Base-by-base conservation (phyloP, 1,140 invertebrate genomes). In the Trichogramma pretiosum region DNA sequence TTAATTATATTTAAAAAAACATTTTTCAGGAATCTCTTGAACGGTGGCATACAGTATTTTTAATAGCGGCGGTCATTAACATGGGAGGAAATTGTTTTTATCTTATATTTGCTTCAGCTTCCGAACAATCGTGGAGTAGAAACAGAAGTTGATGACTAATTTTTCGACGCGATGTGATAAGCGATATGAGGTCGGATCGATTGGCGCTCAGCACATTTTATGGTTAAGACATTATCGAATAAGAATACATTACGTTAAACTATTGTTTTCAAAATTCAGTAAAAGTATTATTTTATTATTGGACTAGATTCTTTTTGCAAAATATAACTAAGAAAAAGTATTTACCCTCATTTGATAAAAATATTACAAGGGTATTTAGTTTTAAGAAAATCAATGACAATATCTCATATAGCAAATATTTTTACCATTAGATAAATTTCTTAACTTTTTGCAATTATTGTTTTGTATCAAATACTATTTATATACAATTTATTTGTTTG, bases 41-140 rank as follows among this genome's bases (percentile, higher is more conserved):
- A 35, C 81, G 87, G 54, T 95, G 91, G 91, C 81, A 86, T 38
- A 79, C 81, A 45, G 87, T 93, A 21, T 94, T 94, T 68, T 92
- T 87, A 74, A 76, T 92, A 50, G 84, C 87, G 1, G 83, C 86
- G 1, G 83, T 74, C 4, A 80, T 94, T 24, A 89, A 89, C 63
- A 74, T 85, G 14, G 73, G 77, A 9, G 79, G 83, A 0, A 88
- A 87, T 62, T 72, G 86, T 3, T 82, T 93, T 57, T 94, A 89
- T 63, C 63, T 87, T 33, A 68, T 89, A 37, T 89, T 93, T 60
- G 86, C 84, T 1, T 87, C 85, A 38, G 87, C 86, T 1, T 80
- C 83, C 22, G 83, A 89, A 62, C 86, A 93, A 63, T 70, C 74
- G 2, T 90, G 87, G 87, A 81, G 79, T 16, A 65, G 60, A 50